These are phyloP conservation scores for Sandelia bainsii DNA, from an alignment of 2,797 vertebrate genomes.

Conservation along the genomic window DNA sequence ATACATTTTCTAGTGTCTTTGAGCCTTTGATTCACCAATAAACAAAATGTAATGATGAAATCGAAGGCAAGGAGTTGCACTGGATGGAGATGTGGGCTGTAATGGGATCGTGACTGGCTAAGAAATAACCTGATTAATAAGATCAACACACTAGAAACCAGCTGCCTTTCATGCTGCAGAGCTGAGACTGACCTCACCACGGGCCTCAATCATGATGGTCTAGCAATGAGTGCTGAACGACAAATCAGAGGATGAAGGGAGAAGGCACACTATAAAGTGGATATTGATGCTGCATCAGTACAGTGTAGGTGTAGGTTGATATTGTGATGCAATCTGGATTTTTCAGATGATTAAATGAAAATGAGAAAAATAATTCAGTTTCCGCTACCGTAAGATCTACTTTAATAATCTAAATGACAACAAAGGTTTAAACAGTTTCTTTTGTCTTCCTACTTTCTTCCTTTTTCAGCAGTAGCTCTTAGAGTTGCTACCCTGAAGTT, in stretches of 20 bases:
- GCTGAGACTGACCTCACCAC: slow-evolving; percentile 59
- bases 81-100: slow-evolving; percentile 59
- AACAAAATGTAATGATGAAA: slow-evolving; percentile 78
- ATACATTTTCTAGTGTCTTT: slow-evolving; percentile 37
- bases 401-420: slow-evolving; percentile 1
- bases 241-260: slow-evolving; percentile 10
- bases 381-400: background rate
- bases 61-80: slow-evolving; percentile 61
- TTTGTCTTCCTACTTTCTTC: background rate
- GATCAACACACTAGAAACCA: slow-evolving; percentile 56
- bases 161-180: slow-evolving; percentile 58
- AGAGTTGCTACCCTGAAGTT: slow-evolving; percentile 51
- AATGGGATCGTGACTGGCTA: slow-evolving; percentile 59
- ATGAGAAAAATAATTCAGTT: background rate
- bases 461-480: slow-evolving; percentile 16
- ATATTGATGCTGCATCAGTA: slow-evolving; percentile 17
- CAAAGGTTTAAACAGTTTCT: slow-evolving; percentile 9
- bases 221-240: slow-evolving; percentile 25
- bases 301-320: background rate
- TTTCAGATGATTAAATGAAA: slow-evolving; percentile 23
- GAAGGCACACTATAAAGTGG: background rate
- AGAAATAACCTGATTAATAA: slow-evolving; percentile 71
- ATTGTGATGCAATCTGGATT: background rate
- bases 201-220: slow-evolving; percentile 31
- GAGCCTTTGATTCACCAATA: slow-evolving; percentile 68